Base-by-base conservation (phyloP, 2,888 invertebrate species). In the Drosophila flavopinicola region DNA sequence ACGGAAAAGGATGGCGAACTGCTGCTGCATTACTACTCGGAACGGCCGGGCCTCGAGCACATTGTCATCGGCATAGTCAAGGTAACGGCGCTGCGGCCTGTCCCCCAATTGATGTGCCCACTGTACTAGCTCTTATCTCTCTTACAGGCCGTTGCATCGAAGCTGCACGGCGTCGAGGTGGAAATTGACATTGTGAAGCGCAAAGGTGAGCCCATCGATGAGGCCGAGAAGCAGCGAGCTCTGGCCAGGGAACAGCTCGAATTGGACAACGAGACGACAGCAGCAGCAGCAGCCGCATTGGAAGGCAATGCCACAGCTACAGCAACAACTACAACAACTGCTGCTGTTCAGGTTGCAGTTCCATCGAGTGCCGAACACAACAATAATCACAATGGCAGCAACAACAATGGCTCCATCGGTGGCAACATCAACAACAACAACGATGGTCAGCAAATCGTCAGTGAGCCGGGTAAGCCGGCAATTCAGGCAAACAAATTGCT, bases 41-140 rank as follows among this genome's bases (percentile, higher is more conserved):
- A 98, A 80, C 94, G 98, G 70, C 96, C 97, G 3, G 97, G 98
- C 3, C 92, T 99, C 77, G 98, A 99, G 90, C 96, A 97, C 87
- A 98, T 99, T 88, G 98, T 99, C 65, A 98, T 98, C 88, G 99
- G 99, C 24, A 98, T 98, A 77, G 98, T 99, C 2, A 97, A 98
- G 94, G 97, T 97, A 92, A 64, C 3, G 7, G 65, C 5, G n/a
- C n/a, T n/a, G n/a, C n/a, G n/a, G n/a, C n/a, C n/a, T n/a, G n/a
- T n/a, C n/a, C n/a, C n/a, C n/a, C n/a, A n/a, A n/a, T n/a, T n/a
- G n/a, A n/a, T n/a, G n/a, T n/a, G n/a, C n/a, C n/a, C 20, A 20
- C 20, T 20, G 20, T 2, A 3, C 20, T 4, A 20, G 20, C 3
- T 20, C 37, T 61, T 72, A 61, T 69, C 58, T 56, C 45, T 53